These are phyloP conservation scores for Dioctria linearis DNA, from an alignment of 2,888 invertebrate species.

Conservation along the genomic window DNA sequence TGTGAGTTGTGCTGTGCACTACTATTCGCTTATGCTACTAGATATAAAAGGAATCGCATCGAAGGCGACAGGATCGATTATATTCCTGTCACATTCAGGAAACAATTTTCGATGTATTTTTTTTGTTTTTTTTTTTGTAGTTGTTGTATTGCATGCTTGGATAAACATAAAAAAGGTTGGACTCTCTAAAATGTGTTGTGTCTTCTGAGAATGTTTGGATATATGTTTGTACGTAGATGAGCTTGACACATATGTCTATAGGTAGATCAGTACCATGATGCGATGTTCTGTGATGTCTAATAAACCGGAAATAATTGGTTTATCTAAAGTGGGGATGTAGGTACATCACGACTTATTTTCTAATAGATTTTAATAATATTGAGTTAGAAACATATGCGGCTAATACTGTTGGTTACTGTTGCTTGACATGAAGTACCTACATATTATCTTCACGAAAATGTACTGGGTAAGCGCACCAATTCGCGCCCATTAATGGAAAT, in stretches of 20 bases:
- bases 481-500: too few relatives aligned
- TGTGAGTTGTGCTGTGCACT: background rate
- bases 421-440: too few relatives aligned
- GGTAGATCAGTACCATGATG: background rate
- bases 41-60: conserved; percentile 12
- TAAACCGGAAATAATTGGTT: conserved; percentile 42
- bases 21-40: background rate
- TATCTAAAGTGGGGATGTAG: conserved; percentile 4
- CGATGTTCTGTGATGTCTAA: conserved; percentile 5
- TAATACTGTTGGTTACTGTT: too few relatives aligned
- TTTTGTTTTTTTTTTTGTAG: conserved; percentile 9
- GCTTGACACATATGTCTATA: conserved; percentile 12
- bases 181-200: background rate
- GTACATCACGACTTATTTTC: too few relatives aligned
- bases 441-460: too few relatives aligned
- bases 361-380: too few relatives aligned
- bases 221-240: background rate
- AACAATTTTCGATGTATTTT: background rate
- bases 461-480: too few relatives aligned
- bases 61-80: conserved; percentile 45
- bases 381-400: too few relatives aligned
- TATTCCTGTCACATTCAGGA: conserved; percentile 55
- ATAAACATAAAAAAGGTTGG: conserved; percentile 40
- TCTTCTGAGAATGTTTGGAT: background rate
- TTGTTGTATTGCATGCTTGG: conserved; percentile 27